Conservation (phyloP, 2,113 vertebrate species). For the Hippolais icterina region DNA sequence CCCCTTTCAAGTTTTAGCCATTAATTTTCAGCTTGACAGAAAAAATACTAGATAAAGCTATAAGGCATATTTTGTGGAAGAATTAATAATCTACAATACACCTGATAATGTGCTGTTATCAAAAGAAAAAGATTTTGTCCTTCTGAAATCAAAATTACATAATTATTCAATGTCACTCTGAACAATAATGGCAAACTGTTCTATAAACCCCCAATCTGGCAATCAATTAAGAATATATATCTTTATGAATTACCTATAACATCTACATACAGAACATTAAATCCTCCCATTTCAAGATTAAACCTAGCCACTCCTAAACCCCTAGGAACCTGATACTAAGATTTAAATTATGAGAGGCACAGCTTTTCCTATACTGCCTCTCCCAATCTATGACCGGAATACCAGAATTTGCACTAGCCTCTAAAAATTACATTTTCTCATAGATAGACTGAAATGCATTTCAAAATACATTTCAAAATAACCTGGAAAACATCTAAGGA, state of each 20-base stretch:
- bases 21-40: background rate
- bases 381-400: background rate
- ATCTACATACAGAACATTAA: background rate
- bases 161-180: background rate
- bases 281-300: background rate
- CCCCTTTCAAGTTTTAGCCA: background rate
- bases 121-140: background rate
- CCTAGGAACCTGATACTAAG: background rate
- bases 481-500: background rate
- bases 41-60: background rate
- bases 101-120: background rate
- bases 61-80: background rate
- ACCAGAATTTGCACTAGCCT: background rate
- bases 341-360: background rate
- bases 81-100: constrained; percentile 1
- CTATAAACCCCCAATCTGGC: background rate
- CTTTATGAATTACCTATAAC: background rate
- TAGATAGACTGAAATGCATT: background rate
- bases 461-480: background rate
- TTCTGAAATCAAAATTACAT: background rate
- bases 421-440: background rate
- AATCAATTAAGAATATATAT: background rate
- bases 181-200: background rate
- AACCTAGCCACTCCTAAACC: background rate
- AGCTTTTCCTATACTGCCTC: background rate